Base-by-base conservation (phyloP, 2,888 invertebrate genomes). In the Ennomos quercinarius region DNA sequence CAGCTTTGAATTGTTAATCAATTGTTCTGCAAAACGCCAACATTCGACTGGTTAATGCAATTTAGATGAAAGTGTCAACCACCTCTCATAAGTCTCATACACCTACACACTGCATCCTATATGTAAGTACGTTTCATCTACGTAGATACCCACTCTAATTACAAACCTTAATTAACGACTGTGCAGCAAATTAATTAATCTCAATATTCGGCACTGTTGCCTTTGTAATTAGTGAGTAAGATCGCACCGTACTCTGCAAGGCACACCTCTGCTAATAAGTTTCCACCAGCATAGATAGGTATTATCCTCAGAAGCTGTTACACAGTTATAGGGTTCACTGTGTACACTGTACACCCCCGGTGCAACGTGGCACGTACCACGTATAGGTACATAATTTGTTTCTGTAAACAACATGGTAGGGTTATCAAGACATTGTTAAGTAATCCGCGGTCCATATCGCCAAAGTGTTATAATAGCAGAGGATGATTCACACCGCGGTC, bases 301-400 rank as follows among this genome's bases (percentile, higher is more conserved):
- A 69, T 69, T 70, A 73, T 68, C 66, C 61, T 44, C 46, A 41
- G 48, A 43, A 6, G 37, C 48, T 39, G 41, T 27, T 46, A 9
- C 36, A 53, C 44, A 58, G 53, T 43, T 53, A 17, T 58, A 44
- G 43, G 48, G 4, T 34, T 13, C 42, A 54, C 37, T 57, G 39
- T 17, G n/a, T n/a, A n/a, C n/a, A 17, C 17, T 17, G 17, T 49
- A 45, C 39, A 44, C 49, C 50, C 41, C 36, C 44, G 40, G 45
- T 40, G 36, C 50, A 51, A 59, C 55, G 37, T 49, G 40, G 51
- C 49, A 64, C 57, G 66, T 75, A 70, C 71, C n/a, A n/a, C n/a
- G n/a, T n/a, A n/a, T n/a, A n/a, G n/a, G 69, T 71, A 73, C 73
- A 17, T 72, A 79, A 81, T 81, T 81, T 78, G 71, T 74, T 71